A percentile compares a stretch with the other conserved stretches of the same genome.
These are phyloP conservation scores for Crotophaga sulcirostris DNA, from an alignment of 2,113 vertebrate species.

Conservation along the genomic window DNA sequence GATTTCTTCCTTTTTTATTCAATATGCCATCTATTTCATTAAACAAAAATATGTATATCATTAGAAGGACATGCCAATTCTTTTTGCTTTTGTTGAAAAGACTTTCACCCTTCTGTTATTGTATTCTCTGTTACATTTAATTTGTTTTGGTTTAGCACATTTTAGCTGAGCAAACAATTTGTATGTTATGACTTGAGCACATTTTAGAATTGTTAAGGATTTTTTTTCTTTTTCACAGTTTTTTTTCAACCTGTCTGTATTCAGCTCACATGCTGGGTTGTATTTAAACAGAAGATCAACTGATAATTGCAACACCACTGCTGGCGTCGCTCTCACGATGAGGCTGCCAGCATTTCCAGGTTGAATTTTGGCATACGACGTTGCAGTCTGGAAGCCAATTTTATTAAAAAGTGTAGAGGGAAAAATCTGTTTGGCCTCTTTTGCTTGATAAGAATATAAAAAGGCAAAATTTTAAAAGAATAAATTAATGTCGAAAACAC, in stretches of 20 bases:
- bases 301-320: constrained; percentile 69
- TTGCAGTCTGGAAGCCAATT: constrained; percentile 46
- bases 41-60: constrained; percentile 22
- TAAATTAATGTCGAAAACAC: neutral
- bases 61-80: neutral
- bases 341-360: constrained; percentile 67
- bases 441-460: constrained; percentile 25
- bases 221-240: constrained; percentile 21
- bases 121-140: constrained; percentile 45
- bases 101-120: constrained; percentile 50
- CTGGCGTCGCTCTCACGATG: neutral
- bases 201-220: constrained; percentile 17
- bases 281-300: constrained; percentile 72
- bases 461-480: constrained; percentile 13
- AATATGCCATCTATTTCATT: neutral
- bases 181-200: constrained; percentile 45
- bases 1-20: constrained; percentile 3
- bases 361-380: constrained; percentile 44
- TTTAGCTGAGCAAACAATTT: constrained; percentile 55
- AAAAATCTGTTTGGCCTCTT: constrained; percentile 56
- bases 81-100: constrained; percentile 42
- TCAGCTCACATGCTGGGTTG: constrained; percentile 64
- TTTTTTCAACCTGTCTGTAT: constrained; percentile 48
- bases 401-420: constrained; percentile 49
- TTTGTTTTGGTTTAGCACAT: constrained; percentile 66